Evolutionary conservation across 2,113 vertebrate genomes (phyloP), one percentile per base, ranked within the genome.

Genomic region (Procavia capensis): DNA sequence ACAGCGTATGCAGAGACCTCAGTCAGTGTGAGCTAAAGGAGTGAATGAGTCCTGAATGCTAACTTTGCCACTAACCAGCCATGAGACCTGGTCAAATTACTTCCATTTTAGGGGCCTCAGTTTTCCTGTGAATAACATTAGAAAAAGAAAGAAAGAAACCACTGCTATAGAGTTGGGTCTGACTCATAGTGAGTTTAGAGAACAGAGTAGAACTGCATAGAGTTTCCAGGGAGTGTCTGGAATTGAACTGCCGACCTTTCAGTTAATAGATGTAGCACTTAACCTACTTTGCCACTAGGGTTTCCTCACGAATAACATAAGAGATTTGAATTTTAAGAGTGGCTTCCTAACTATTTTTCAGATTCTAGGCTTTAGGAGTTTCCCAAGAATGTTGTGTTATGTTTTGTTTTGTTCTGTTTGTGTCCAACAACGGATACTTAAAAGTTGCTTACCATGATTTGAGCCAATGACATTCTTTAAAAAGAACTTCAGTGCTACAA

Each of bases 91-190:
- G 45, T 68, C 25, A 91, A 59, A 87, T 84, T 24, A 31, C 11
- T 86, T 80, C 19, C 17, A 6, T 14, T 57, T 91, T n/a, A 1
- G 4, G 36, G 36, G 31, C 50, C 22, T 66, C 31, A 16, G 22
- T 86, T 94, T 92, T 85, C 31, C 95, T 3, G 29, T 72, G 45
- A 92, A 59, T 91, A 54, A 66, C 61, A 43, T 11, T 29, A 57
- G 20, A 14, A 54, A n/a, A n/a, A n/a, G n/a, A n/a, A n/a, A n/a
- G n/a, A n/a, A n/a, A n/a, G n/a, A n/a, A n/a, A n/a, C n/a, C n/a
- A n/a, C n/a, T n/a, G n/a, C n/a, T n/a, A n/a, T n/a, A n/a, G n/a
- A n/a, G n/a, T n/a, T n/a, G n/a, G n/a, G n/a, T n/a, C n/a, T n/a
- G n/a, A n/a, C n/a, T n/a, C n/a, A n/a, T n/a, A n/a, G n/a, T n/a